Percentiles rank a stretch among this genome's conserved stretches.
Conservation (phyloP, 2,797 vertebrate genomes). For the Clarias laeviceps region DNA sequence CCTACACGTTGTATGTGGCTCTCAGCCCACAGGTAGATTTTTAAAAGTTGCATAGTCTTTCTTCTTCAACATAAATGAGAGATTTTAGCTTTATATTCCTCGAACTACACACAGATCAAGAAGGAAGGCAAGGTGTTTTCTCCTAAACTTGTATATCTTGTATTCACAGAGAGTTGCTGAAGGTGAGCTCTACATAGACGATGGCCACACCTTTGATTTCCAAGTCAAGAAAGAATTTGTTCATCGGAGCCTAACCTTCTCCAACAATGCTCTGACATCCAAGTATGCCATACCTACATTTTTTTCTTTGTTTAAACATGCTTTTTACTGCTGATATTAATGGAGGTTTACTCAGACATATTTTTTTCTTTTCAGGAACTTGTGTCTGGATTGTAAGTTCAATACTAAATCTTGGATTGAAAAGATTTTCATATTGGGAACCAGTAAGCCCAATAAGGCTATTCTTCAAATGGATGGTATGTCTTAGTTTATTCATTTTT, state of each 20-base stretch:
- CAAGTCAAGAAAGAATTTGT: constrained; percentile 79
- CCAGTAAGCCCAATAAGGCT: constrained; percentile 79
- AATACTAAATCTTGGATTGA: constrained; percentile 84
- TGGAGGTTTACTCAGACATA: neutral
- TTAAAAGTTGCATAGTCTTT: neutral
- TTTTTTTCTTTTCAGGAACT: constrained; percentile 69
- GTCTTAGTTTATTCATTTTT: constrained; percentile 45
- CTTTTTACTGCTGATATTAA: neutral
- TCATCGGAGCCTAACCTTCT: constrained; percentile 79
- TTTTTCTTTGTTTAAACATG: neutral
- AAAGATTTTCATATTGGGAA: constrained; percentile 83
- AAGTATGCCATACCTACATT: constrained; percentile 66
- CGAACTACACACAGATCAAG: neutral
- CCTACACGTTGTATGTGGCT: constrained; percentile 87
- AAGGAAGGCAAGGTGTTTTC: too few relatives aligned
- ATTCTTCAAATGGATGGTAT: constrained; percentile 77
- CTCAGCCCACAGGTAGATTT: constrained; percentile 77
- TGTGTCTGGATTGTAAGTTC: constrained; percentile 76
- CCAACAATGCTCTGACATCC: constrained; percentile 78
- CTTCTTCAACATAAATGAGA: neutral
- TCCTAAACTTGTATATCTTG: neutral
- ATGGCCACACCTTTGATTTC: constrained; percentile 86
- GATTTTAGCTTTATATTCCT: neutral
- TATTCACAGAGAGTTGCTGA: constrained; percentile 78
- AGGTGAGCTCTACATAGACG: constrained; percentile 88